These are phyloP conservation scores for Phocoena sinus DNA, from an alignment of 2,113 vertebrate genomes.

Conservation along the genomic window DNA sequence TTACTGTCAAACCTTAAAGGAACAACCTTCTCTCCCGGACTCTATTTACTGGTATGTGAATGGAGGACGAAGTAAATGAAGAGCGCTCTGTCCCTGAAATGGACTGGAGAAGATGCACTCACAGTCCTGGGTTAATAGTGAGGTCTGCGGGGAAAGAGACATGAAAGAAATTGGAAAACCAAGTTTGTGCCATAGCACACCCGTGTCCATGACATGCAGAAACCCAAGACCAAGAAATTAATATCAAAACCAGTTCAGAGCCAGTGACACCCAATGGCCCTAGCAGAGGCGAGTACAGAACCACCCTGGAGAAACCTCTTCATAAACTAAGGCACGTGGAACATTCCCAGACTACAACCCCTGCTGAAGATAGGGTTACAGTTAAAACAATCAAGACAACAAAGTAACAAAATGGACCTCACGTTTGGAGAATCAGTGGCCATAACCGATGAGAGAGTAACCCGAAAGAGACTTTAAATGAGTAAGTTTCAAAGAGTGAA, in stretches of 20 bases:
- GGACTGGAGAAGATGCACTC: not conserved
- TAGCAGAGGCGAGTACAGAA: not conserved
- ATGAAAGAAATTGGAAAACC: not conserved
- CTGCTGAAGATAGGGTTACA: not conserved
- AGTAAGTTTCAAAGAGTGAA: not conserved
- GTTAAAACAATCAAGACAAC: not conserved
- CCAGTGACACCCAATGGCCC: not conserved
- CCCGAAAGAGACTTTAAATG: not conserved
- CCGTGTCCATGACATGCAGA: fast-evolving
- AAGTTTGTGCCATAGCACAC: not conserved
- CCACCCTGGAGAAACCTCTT: not conserved
- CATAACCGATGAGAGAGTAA: not conserved
- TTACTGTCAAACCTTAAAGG: not conserved
- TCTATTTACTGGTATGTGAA: not conserved
- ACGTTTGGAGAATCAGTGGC: too few species aligned
- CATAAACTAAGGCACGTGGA: not conserved
- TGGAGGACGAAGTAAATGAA: not conserved
- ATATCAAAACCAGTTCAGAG: not conserved
- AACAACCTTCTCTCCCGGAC: not conserved
- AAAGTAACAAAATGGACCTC: not conserved
- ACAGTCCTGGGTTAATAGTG: not conserved
- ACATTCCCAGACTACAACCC: not conserved
- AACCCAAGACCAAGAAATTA: not conserved
- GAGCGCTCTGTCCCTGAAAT: not conserved
- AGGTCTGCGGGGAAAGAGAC: not conserved